Base-by-base conservation (phyloP, 1,140 invertebrate species). In the Nilaparvata lugens region DNA sequence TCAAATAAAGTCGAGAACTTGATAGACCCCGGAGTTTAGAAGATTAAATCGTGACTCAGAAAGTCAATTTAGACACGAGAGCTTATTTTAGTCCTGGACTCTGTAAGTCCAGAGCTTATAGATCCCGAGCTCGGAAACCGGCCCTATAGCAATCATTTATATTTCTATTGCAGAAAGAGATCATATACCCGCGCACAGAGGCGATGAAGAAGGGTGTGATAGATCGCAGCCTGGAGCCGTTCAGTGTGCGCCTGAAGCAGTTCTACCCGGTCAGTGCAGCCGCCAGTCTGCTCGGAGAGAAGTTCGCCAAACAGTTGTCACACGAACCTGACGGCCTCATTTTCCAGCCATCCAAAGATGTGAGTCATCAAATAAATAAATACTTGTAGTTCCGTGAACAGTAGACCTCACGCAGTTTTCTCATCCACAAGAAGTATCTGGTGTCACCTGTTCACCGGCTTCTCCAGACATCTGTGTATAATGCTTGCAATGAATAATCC, bases 271-370 rank as follows among this genome's bases (percentile, higher is more conserved):
- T 97, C 0, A 78, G 76, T 0, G 75, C 78, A 14, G 77, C 84
- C 11, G 74, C 70, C 21, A 84, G 81, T 69, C 74, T 98, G 16
- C 75, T 98, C 14, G 83, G 88, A 57, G 86, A 89, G 52, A 92
- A 93, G 69, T 98, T 99, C 74, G 81, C 86, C 0, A 84, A 84
- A 62, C 81, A 87, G 52, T 74, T 99, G 1, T 79, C 82, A 19
- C 97, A 99, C 71, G 94, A 98, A 75, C 94, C 96, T 0, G 97
- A 99, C 73, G 97, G 97, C 48, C 78, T 99, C 0, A 95, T 99
- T 67, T 99, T 98, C 72, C 97, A 99, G 72, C 97, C 97, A 1
- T 81, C 86, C 0, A 80, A 83, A 64, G 87, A 92, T 67, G 84
- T 86, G 71, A 70, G 69, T 58, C 1, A 14, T 42, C 25, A 28